Conservation (phyloP, 2,113 vertebrate genomes). For the Phrynosoma platyrhinos region DNA sequence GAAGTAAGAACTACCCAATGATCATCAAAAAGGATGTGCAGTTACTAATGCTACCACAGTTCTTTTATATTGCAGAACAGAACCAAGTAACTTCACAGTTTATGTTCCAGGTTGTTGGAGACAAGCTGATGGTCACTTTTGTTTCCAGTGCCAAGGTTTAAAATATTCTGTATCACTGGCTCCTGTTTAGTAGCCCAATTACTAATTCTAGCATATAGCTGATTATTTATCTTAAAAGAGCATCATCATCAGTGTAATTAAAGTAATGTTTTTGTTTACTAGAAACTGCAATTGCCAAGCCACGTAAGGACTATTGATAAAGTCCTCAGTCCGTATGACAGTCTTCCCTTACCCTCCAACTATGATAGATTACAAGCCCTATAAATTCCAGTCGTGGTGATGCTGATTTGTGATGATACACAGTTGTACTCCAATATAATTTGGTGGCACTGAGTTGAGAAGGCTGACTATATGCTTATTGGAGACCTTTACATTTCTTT, state of each 20-base stretch:
- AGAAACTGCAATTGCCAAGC: background rate
- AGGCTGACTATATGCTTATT: no score
- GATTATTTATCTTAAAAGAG: no score
- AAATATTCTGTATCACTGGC: fast-evolving
- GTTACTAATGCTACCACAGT: fast-evolving
- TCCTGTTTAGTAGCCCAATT: fast-evolving
- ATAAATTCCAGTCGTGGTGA: no score
- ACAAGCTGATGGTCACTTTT: background rate
- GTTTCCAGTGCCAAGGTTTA: fast-evolving
- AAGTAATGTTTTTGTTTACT: fast-evolving
- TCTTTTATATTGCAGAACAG: background rate
- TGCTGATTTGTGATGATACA: no score
- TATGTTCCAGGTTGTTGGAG: fast-evolving
- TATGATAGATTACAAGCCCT: no score
- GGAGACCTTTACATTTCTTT: no score
- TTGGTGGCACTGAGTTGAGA: no score
- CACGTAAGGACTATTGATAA: no score
- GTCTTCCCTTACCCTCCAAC: no score
- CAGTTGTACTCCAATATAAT: no score
- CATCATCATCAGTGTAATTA: background rate
- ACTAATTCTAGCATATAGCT: fast-evolving
- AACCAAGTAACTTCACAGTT: background rate
- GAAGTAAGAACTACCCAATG: fast-evolving
- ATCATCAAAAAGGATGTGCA: fast-evolving
- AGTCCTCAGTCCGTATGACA: no score